These are phyloP conservation scores for Adelges cooleyi DNA, from an alignment of 1,140 invertebrate genomes.

Conservation along the genomic window DNA sequence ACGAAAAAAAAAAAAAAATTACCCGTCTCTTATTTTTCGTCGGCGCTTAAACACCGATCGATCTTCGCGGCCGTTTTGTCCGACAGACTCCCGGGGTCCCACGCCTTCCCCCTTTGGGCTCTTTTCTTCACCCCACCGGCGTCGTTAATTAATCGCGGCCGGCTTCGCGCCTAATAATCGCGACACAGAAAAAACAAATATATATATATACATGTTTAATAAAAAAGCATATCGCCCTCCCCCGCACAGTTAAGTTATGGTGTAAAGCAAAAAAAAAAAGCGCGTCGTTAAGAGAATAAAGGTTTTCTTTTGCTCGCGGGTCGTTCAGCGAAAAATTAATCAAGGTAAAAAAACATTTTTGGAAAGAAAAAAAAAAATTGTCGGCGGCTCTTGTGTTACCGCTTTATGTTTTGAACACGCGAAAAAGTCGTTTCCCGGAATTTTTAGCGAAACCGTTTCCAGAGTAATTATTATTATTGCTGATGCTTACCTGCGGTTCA, in stretches of 20 bases:
- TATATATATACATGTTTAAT: constrained; percentile 4
- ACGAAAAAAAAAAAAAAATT: constrained; percentile 2
- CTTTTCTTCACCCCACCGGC: not conserved
- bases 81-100: not conserved
- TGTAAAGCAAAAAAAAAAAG: not conserved
- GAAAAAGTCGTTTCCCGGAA: not conserved
- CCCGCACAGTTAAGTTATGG: too few relatives aligned
- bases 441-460: not conserved
- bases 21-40: constrained; percentile 3
- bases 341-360: not conserved
- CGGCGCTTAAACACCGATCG: constrained; percentile 8
- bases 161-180: constrained; percentile 1
- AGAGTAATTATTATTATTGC: not conserved
- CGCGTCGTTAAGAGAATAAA: constrained; percentile 1
- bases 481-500: constrained; percentile 1
- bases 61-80: not conserved
- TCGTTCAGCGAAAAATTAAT: not conserved
- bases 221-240: too few relatives aligned
- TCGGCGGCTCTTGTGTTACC: too few relatives aligned
- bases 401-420: too few relatives aligned
- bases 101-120: not conserved
- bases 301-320: not conserved
- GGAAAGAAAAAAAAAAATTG: too few relatives aligned
- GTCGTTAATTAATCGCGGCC: constrained; percentile 13
- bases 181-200: constrained; percentile 1